A percentile compares a stretch with the other conserved stretches of the same genome.
These are phyloP conservation scores for Semnornis frantzii DNA, from an alignment of 2,113 vertebrate species.

Conservation along the genomic window DNA sequence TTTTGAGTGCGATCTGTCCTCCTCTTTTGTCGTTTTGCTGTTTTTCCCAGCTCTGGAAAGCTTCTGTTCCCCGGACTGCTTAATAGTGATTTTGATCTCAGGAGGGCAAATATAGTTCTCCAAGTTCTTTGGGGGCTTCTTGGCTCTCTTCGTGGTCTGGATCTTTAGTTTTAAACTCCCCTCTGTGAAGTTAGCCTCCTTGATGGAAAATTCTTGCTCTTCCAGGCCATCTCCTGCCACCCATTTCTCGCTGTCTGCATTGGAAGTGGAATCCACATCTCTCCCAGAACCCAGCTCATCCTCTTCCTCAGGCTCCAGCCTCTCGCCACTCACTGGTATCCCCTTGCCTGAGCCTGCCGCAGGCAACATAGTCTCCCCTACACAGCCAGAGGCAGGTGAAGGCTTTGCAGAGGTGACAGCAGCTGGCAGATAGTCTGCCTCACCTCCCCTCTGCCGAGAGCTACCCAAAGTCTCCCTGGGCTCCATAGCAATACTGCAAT, in stretches of 20 bases:
- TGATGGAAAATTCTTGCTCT: slow-evolving; percentile 99
- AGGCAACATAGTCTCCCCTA: slow-evolving; percentile 72
- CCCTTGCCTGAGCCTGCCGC: slow-evolving; percentile 71
- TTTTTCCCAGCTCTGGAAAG: slow-evolving; percentile 84
- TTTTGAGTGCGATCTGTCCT: slow-evolving; percentile 89
- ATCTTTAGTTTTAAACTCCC: slow-evolving; percentile 99
- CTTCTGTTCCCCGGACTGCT: slow-evolving; percentile 89
- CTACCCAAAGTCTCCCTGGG: slow-evolving; percentile 88
- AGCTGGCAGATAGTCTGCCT: slow-evolving; percentile 82
- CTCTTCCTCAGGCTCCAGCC: slow-evolving; percentile 86
- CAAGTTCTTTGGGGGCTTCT: slow-evolving; percentile 97
- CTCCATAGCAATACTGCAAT: slow-evolving; percentile 85
- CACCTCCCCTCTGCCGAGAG: slow-evolving; percentile 87
- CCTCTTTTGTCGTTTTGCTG: slow-evolving; percentile 85
- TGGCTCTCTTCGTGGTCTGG: slow-evolving; percentile 96
- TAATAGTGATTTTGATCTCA: slow-evolving; percentile 98
- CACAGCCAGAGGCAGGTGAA: slow-evolving; percentile 5
- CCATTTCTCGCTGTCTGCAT: slow-evolving; percentile 89
- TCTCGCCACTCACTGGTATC: slow-evolving; percentile 74
- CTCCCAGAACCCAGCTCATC: slow-evolving; percentile 85
- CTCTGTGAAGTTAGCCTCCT: slow-evolving; percentile 97
- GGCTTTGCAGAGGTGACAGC: slow-evolving; percentile 58
- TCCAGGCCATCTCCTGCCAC: slow-evolving; percentile 89
- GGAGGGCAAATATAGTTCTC: slow-evolving; percentile 99
- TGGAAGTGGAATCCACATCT: slow-evolving; percentile 89